phyloP scores from a whole-genome alignment of 2,113 vertebrate species.

The Lontra canadensis region DNA sequence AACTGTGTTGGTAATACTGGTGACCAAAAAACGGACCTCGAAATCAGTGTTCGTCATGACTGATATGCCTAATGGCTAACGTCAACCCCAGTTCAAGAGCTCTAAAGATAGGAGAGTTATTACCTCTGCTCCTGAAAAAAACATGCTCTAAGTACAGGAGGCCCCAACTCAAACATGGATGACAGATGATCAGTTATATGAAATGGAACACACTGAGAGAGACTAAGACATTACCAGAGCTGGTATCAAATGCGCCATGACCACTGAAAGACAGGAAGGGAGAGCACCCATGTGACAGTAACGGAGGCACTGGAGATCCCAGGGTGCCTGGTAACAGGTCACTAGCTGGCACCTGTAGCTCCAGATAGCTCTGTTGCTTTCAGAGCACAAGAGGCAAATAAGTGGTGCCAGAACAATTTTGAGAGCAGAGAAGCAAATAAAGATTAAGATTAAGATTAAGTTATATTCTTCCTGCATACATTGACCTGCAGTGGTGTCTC shows the following conservation, averaged over 20 bases:
- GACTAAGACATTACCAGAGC: background rate
- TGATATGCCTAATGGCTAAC: background rate
- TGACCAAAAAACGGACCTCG: background rate
- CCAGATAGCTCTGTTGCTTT: background rate
- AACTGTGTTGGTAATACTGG: background rate
- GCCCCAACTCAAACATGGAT: background rate
- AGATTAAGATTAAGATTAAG: background rate
- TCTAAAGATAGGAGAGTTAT: background rate
- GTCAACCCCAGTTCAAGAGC: background rate
- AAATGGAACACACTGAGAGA: background rate
- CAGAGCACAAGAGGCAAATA: background rate
- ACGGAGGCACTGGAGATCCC: background rate
- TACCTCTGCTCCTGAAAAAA: background rate
- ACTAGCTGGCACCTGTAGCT: background rate
- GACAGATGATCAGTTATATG: background rate
- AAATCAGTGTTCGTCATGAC: background rate
- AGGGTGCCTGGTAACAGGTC: background rate
- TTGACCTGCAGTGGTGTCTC: background rate
- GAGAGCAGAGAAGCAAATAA: background rate
- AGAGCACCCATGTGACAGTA: too few relatives aligned
- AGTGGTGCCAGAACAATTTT: background rate
- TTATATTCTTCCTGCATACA: accelerated
- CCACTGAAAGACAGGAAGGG: background rate
- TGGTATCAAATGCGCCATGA: too few relatives aligned
- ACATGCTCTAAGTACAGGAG: background rate